Evolutionary conservation across 2,888 invertebrate species (phyloP).

Genomic region (Eucriotettix oculatus): DNA sequence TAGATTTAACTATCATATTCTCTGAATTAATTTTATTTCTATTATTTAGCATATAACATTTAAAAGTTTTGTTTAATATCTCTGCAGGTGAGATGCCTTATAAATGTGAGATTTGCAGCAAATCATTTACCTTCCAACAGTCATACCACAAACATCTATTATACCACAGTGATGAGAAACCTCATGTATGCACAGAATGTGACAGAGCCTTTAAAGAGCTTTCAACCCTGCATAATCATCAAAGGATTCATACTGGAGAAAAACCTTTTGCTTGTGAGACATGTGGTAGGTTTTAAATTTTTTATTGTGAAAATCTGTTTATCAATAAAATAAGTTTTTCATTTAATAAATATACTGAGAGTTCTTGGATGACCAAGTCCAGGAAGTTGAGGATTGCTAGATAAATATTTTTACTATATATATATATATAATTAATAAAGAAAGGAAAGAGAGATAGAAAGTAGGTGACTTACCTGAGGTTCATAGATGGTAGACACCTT

Average conservation of each 20-base stretch:
- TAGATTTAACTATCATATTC: no score
- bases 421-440: no score
- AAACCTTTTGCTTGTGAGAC: slow-evolving; percentile 76
- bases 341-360: no score
- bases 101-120: slow-evolving; percentile 61
- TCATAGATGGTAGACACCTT: no score
- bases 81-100: slow-evolving; percentile 73
- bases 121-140: slow-evolving; percentile 79
- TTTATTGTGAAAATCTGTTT: no score
- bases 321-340: no score
- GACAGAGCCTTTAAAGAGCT: slow-evolving; percentile 73
- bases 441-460: no score
- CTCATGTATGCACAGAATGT: slow-evolving; percentile 56
- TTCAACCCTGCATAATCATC: slow-evolving; percentile 73
- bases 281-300: slow-evolving; percentile 39
- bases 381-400: no score
- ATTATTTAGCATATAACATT: neutral
- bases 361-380: no score
- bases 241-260: slow-evolving; percentile 68
- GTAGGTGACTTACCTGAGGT: no score
- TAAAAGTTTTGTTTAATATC: neutral
- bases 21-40: neutral
- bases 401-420: no score
- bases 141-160: slow-evolving; percentile 77
- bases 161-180: slow-evolving; percentile 75